Evolutionary conservation across 37 sponge, comb jelly and placozoan genomes (phyloP).

Genomic region (Haliclona indistincta): DNA sequence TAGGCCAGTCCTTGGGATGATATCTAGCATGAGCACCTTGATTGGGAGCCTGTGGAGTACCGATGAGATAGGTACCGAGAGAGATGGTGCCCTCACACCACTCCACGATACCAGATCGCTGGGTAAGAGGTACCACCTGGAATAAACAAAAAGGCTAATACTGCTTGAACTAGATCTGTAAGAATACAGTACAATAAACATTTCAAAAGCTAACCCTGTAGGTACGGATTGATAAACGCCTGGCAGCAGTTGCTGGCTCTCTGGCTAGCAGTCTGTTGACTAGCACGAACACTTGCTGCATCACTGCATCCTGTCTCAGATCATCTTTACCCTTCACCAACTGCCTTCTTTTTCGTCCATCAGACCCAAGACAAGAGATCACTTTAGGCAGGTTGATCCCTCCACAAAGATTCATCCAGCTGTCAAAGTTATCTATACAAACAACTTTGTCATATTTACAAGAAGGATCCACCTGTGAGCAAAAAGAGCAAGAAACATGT

Average conservation of each 20-base stretch:
- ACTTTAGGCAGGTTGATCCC: constrained; percentile 95
- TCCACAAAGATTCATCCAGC: constrained; percentile 66
- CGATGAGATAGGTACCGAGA: too few relatives aligned
- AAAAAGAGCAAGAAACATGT: too few relatives aligned
- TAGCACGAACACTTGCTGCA: constrained; percentile 95
- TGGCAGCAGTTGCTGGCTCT: constrained; percentile 61
- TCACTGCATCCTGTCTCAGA: constrained; percentile 96
- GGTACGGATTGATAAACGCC: constrained; percentile 83
- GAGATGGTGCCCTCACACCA: too few relatives aligned
- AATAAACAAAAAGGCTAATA: too few relatives aligned
- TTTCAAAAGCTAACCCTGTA: too few relatives aligned
- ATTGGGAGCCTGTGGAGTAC: too few relatives aligned
- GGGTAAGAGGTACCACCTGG: too few relatives aligned
- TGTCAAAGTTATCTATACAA: constrained; percentile 66
- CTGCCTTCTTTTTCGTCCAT: constrained; percentile 84
- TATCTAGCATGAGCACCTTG: too few relatives aligned
- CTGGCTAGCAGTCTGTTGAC: constrained; percentile 83
- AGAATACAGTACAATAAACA: too few relatives aligned
- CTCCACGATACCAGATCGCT: too few relatives aligned
- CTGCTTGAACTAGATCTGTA: too few relatives aligned
- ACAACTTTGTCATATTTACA: constrained; percentile 75
- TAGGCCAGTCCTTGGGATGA: too few relatives aligned
- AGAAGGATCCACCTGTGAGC: constrained; percentile 57
- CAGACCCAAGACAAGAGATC: constrained; percentile 80
- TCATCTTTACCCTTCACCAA: constrained; percentile 98